A percentile compares a stretch with the other conserved stretches of the same genome.
These are phyloP conservation scores for Misgurnus anguillicaudatus DNA, from an alignment of 2,113 vertebrate genomes.

Conservation along the genomic window DNA sequence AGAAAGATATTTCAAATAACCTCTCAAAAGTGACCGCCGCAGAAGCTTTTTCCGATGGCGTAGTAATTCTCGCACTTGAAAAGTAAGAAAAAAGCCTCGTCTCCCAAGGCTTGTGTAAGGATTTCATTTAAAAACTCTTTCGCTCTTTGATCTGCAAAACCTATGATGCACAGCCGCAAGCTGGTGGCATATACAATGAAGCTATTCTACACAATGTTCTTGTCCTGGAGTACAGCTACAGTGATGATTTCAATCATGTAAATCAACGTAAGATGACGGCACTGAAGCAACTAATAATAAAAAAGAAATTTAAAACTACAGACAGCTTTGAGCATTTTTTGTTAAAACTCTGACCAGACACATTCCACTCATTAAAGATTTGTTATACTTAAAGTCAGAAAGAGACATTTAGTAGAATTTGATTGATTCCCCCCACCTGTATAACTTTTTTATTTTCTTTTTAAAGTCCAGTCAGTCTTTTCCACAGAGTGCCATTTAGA, in stretches of 20 bases:
- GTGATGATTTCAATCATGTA: conserved; percentile 79
- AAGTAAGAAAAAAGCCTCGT: conserved; percentile 42
- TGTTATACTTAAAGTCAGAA: conserved; percentile 80
- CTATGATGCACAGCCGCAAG: conserved; percentile 61
- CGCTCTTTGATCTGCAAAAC: conserved; percentile 46
- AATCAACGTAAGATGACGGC: conserved; percentile 84
- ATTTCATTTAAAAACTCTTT: conserved; percentile 58
- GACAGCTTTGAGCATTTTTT: conserved; percentile 87
- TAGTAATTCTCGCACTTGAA: conserved; percentile 24
- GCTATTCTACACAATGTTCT: conserved; percentile 57
- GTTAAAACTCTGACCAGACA: conserved; percentile 87
- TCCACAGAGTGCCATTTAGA: conserved; percentile 67
- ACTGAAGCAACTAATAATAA: conserved; percentile 77
- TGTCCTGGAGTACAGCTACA: conserved; percentile 69
- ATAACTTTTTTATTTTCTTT: conserved; percentile 53
- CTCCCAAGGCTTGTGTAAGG: conserved; percentile 66
- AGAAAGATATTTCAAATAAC: conserved; percentile 66
- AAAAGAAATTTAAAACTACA: conserved; percentile 67
- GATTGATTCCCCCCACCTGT: conserved; percentile 75
- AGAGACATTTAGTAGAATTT: conserved; percentile 85
- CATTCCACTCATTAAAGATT: conserved; percentile 87
- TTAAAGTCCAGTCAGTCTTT: conserved; percentile 54
- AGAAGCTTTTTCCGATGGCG: conserved; percentile 43
- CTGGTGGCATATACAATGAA: conserved; percentile 41
- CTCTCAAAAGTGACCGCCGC: conserved; percentile 62